These are phyloP conservation scores for Basileuterus tristriatus DNA, from an alignment of 2,797 vertebrate genomes.

Conservation along the genomic window DNA sequence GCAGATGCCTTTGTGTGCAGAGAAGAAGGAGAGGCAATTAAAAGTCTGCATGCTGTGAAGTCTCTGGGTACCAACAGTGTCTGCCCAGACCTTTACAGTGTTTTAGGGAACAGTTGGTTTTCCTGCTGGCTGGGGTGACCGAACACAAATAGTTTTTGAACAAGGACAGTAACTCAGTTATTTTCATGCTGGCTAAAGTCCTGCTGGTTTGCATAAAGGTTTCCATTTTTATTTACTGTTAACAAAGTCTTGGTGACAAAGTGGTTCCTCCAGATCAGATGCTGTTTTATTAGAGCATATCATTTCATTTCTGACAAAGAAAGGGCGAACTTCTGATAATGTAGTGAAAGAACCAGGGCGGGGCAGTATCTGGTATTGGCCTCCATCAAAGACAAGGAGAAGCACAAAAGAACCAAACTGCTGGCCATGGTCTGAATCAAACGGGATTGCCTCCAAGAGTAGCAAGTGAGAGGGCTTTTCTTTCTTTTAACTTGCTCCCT, in stretches of 20 bases:
- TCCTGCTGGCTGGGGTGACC: neutral
- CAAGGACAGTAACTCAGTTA: neutral
- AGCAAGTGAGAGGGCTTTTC: neutral
- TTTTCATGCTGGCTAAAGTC: neutral
- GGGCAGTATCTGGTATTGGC: neutral
- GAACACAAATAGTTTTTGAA: neutral
- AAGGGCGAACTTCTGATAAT: neutral
- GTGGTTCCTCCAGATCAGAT: neutral
- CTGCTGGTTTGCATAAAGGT: neutral
- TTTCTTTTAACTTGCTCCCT: neutral
- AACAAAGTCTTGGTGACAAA: neutral
- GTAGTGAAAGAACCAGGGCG: neutral
- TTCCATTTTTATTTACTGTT: constrained; percentile 12
- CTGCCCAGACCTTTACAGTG: neutral
- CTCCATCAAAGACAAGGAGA: neutral
- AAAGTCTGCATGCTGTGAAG: constrained; percentile 24
- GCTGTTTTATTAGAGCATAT: neutral
- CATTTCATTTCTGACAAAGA: neutral
- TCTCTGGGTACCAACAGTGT: neutral
- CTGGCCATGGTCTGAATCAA: neutral
- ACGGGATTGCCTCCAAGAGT: neutral
- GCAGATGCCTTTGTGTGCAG: neutral
- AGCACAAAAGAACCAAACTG: neutral
- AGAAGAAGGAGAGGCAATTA: constrained; percentile 16
- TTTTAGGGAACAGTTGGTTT: neutral